Percentiles rank a stretch among this genome's conserved stretches.
phyloP scores from a whole-genome alignment of 2,113 vertebrate species.

The Sander vitreus region DNA sequence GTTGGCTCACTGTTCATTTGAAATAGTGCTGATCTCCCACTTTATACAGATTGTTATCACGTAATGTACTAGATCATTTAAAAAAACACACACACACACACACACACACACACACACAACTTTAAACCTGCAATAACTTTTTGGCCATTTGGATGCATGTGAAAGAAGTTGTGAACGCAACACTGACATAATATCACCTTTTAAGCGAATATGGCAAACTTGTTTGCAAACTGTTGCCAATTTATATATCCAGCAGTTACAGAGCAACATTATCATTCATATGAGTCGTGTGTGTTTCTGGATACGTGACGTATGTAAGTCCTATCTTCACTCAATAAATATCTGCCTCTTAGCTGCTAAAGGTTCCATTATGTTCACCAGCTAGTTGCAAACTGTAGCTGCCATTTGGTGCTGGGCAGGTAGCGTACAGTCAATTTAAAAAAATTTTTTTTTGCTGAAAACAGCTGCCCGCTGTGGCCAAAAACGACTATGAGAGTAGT shows the following conservation, averaged over 20 bases:
- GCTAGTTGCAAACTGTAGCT: not conserved
- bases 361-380: not conserved
- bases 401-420: not conserved
- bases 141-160: not conserved
- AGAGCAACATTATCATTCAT: not conserved
- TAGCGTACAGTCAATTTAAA: not conserved
- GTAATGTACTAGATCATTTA: not conserved
- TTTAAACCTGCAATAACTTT: not conserved
- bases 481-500: not conserved
- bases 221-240: not conserved
- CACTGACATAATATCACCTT: not conserved
- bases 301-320: not conserved
- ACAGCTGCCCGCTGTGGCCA: not conserved
- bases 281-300: too few relatives aligned
- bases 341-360: not conserved
- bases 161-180: not conserved
- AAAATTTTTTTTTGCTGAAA: slow-evolving; percentile 4
- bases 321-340: not conserved
- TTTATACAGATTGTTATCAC: slow-evolving; percentile 2
- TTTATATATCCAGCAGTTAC: not conserved
- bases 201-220: too few relatives aligned
- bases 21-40: not conserved
- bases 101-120: not conserved
- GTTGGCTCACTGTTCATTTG: not conserved
- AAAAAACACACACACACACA: not conserved